A percentile compares a stretch with the other conserved stretches of the same genome.
Evolutionary conservation across 1,140 invertebrate genomes (phyloP).

Genomic region (Zaprionus africanus): DNA sequence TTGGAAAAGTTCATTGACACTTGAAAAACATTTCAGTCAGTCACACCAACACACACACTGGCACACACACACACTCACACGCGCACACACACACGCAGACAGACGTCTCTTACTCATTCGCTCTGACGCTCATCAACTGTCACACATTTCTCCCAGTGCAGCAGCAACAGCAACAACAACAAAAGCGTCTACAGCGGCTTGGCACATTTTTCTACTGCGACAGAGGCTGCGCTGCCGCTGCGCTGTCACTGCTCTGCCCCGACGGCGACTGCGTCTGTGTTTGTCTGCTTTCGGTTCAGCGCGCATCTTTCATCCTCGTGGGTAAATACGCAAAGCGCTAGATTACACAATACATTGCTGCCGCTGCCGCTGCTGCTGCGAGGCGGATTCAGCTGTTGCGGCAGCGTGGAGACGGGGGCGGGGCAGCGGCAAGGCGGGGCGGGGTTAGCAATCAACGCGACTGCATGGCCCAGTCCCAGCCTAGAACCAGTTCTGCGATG

Average conservation of each 20-base stretch:
- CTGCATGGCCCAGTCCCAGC: constrained; percentile 31
- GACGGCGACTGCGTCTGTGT: constrained; percentile 59
- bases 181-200: constrained; percentile 53
- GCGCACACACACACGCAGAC: constrained; percentile 2
- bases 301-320: constrained; percentile 81
- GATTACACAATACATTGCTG: constrained; percentile 68
- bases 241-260: background rate
- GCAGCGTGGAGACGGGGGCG: background rate
- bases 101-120: constrained; percentile 71
- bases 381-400: constrained; percentile 33
- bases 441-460: constrained; percentile 24
- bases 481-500: constrained; percentile 46
- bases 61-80: constrained; percentile 14
- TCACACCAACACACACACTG: constrained; percentile 59
- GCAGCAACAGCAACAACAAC: constrained; percentile 46
- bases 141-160: constrained; percentile 77
- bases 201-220: constrained; percentile 69
- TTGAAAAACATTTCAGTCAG: constrained; percentile 81
- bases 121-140: constrained; percentile 79
- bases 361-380: background rate
- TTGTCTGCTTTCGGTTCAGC: constrained; percentile 76
- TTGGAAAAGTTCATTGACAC: constrained; percentile 82
- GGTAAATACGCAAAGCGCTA: constrained; percentile 80
- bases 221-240: constrained; percentile 43
- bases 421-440: background rate